These are phyloP conservation scores for Blastobasis lacticolella DNA, from an alignment of 2,888 invertebrate genomes.

Conservation along the genomic window DNA sequence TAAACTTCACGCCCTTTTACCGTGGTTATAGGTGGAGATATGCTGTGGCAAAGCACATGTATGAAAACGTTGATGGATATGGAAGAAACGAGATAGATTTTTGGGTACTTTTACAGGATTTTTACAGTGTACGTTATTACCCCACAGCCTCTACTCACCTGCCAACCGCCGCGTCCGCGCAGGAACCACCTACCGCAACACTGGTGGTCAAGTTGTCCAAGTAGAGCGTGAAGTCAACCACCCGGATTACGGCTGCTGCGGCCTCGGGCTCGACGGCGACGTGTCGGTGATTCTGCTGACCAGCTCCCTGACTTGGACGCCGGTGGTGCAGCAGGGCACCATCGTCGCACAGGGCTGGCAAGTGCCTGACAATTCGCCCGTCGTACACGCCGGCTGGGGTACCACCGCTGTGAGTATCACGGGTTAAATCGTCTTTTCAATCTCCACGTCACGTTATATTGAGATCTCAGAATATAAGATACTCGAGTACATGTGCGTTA, in stretches of 20 bases:
- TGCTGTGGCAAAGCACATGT: too few species aligned
- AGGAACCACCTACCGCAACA: conserved; percentile 34
- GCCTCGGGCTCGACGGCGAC: conserved; percentile 23
- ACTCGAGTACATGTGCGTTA: too few species aligned
- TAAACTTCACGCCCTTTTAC: too few species aligned
- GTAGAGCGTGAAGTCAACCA: conserved; percentile 21
- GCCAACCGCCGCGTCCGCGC: conserved; percentile 36
- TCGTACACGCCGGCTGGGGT: conserved; percentile 29
- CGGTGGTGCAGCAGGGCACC: conserved; percentile 14
- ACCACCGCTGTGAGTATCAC: conserved; percentile 20
- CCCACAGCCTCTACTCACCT: conserved; percentile 22
- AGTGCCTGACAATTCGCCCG: conserved; percentile 20
- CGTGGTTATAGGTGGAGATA: too few species aligned
- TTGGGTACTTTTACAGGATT: too few species aligned
- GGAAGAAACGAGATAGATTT: not conserved
- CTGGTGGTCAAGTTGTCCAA: conserved; percentile 27
- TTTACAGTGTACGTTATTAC: not conserved
- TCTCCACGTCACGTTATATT: too few species aligned
- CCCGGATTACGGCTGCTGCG: conserved; percentile 15
- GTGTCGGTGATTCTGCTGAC: conserved; percentile 32
- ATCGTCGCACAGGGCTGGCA: conserved; percentile 15
- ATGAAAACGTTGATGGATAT: too few species aligned
- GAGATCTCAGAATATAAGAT: too few species aligned
- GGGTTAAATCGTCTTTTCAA: too few species aligned
- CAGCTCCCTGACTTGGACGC: conserved; percentile 12